These are phyloP conservation scores for Hydropsyche tenuis DNA, from an alignment of 1,140 invertebrate species.

Conservation along the genomic window DNA sequence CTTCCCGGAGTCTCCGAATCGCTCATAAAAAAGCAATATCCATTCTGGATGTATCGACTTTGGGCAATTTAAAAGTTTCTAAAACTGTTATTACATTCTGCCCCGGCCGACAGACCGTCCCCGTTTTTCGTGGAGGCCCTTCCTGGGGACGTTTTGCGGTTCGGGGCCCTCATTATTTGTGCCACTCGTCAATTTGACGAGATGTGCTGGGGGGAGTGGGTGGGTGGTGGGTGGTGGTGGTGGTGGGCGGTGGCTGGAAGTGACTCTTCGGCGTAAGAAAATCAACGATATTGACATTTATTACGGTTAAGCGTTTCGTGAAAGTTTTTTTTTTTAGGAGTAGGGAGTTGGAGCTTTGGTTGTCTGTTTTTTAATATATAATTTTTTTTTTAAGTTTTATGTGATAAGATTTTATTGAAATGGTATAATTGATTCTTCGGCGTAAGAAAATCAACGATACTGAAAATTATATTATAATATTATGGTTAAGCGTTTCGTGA, in stretches of 20 bases:
- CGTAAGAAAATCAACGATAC: slow-evolving; percentile 11
- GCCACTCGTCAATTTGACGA: slow-evolving; percentile 48
- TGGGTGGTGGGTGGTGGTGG: background rate
- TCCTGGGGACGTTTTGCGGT: background rate
- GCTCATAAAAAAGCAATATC: slow-evolving; percentile 49
- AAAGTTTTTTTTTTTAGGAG: too few species aligned
- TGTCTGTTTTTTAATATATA: too few species aligned
- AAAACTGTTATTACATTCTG: slow-evolving; percentile 48
- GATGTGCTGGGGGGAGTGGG: background rate
- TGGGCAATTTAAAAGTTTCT: slow-evolving; percentile 50
- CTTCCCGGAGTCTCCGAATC: slow-evolving; percentile 32
- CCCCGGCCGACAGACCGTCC: slow-evolving; percentile 19
- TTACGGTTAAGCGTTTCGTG: background rate
- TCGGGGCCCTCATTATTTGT: slow-evolving; percentile 41
- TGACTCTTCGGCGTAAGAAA: slow-evolving; percentile 8
- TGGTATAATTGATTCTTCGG: slow-evolving; percentile 2
- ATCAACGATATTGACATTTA: slow-evolving; percentile 22
- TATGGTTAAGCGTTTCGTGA: background rate
- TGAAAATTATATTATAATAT: slow-evolving; percentile 23
- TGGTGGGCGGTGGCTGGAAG: background rate
- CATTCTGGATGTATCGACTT: slow-evolving; percentile 50
- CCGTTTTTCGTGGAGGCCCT: background rate
- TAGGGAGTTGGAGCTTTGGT: too few species aligned
- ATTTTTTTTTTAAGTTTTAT: too few species aligned
- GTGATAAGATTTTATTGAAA: too few species aligned